Conservation (phyloP, 2,113 vertebrate species). For the Trematocara unimaculatum region DNA sequence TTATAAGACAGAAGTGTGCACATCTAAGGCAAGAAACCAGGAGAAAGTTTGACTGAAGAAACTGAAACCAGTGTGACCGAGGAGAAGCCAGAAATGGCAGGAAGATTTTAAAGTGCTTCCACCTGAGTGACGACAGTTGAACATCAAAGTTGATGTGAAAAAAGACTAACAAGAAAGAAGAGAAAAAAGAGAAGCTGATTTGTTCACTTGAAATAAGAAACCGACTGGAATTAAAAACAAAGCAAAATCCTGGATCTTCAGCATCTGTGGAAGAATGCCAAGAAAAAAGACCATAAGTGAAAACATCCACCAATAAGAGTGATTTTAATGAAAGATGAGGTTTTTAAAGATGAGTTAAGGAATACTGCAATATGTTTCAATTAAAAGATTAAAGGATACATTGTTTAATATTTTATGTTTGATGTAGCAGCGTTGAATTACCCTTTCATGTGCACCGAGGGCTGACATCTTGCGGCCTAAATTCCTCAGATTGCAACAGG, state of each 20-base stretch:
- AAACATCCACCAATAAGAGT: background rate
- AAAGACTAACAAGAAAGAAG: background rate
- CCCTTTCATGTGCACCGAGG: background rate
- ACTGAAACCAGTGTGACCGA: background rate
- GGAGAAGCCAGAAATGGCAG: background rate
- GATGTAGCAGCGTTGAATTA: background rate
- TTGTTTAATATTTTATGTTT: background rate
- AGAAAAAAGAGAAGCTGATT: background rate
- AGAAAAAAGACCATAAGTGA: background rate
- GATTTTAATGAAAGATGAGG: background rate
- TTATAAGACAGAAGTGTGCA: background rate
- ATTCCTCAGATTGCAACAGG: background rate
- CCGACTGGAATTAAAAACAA: background rate
- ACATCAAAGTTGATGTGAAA: background rate
- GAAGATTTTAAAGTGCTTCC: background rate
- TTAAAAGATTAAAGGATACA: background rate
- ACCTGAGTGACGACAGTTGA: background rate
- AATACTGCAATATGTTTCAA: background rate
- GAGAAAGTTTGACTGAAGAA: background rate
- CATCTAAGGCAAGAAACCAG: background rate
- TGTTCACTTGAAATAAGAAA: background rate
- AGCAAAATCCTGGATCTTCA: background rate
- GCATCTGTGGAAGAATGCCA: background rate
- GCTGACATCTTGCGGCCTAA: background rate
- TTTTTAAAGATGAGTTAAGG: background rate